A percentile compares a stretch with the other conserved stretches of the same genome.
phyloP scores from a whole-genome alignment of 2,113 vertebrate genomes.

The Thermophis baileyi region DNA sequence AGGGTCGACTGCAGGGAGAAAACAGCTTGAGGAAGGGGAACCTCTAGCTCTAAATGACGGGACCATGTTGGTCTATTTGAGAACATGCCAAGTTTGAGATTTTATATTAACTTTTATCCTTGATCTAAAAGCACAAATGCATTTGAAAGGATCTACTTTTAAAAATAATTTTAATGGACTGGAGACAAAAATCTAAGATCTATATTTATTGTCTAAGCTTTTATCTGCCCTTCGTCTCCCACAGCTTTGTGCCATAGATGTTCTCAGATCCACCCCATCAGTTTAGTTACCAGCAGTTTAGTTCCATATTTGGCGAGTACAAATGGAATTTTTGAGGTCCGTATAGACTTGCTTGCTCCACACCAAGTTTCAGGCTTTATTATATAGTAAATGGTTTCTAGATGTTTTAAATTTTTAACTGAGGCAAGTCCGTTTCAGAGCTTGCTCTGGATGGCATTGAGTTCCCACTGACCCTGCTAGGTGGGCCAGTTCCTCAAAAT shows the following conservation, averaged over 20 bases:
- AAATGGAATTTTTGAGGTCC: not conserved
- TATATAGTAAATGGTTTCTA: not conserved
- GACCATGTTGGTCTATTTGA: not conserved
- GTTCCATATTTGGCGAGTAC: not conserved
- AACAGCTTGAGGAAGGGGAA: too few species aligned
- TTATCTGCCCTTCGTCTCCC: not conserved
- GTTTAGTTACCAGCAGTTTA: not conserved
- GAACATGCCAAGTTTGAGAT: not conserved
- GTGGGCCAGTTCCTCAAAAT: not conserved
- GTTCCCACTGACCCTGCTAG: not conserved
- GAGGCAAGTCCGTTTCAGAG: not conserved
- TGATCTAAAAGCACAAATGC: not conserved
- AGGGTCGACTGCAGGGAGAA: too few species aligned
- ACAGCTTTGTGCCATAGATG: not conserved
- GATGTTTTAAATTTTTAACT: not conserved
- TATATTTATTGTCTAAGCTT: not conserved
- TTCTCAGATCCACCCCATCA: not conserved
- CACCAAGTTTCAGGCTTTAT: not conserved
- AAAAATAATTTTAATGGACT: not conserved
- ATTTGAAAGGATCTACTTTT: not conserved
- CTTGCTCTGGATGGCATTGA: not conserved
- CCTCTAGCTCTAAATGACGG: not conserved
- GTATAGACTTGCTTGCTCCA: not conserved
- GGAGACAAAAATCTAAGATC: not conserved
- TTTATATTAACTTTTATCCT: not conserved